Evolutionary conservation across 1,140 invertebrate genomes (phyloP).

Genomic region (Tyrophagus putrescentiae): DNA sequence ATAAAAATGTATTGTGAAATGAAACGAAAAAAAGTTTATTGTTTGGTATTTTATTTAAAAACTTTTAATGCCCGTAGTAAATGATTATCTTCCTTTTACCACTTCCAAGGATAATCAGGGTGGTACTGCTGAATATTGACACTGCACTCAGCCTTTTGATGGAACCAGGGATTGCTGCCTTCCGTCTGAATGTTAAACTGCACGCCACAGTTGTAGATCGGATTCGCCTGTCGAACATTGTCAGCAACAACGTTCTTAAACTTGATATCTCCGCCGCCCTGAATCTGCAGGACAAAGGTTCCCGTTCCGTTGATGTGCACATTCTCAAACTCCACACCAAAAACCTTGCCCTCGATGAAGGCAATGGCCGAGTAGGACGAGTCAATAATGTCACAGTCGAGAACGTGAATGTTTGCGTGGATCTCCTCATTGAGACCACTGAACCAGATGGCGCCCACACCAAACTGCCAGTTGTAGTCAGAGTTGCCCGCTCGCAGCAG

Average conservation of each 20-base stretch:
- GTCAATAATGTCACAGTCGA: conserved; percentile 10
- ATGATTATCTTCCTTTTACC: no score
- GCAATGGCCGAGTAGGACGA: conserved; percentile 5
- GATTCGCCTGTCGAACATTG: background rate
- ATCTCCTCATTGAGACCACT: conserved; percentile 1
- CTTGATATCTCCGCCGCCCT: background rate
- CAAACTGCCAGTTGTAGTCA: conserved; percentile 5
- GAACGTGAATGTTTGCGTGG: background rate
- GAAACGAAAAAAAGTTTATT: no score
- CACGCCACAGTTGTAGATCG: background rate
- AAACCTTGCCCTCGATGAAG: background rate
- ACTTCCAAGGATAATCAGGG: no score
- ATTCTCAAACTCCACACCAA: background rate
- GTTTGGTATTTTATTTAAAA: no score
- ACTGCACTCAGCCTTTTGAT: no score
- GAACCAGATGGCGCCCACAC: conserved; percentile 10
- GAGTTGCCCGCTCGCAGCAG: background rate
- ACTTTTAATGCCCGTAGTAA: no score
- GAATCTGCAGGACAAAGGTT: conserved; percentile 1
- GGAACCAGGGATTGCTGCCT: no score
- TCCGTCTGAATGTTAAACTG: background rate
- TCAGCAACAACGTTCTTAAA: conserved; percentile 4
- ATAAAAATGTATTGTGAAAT: no score
- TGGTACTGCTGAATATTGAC: no score
- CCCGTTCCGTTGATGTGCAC: conserved; percentile 1